phyloP scores from a whole-genome alignment of 2,113 vertebrate genomes.

The Chlamydotis undulata region DNA sequence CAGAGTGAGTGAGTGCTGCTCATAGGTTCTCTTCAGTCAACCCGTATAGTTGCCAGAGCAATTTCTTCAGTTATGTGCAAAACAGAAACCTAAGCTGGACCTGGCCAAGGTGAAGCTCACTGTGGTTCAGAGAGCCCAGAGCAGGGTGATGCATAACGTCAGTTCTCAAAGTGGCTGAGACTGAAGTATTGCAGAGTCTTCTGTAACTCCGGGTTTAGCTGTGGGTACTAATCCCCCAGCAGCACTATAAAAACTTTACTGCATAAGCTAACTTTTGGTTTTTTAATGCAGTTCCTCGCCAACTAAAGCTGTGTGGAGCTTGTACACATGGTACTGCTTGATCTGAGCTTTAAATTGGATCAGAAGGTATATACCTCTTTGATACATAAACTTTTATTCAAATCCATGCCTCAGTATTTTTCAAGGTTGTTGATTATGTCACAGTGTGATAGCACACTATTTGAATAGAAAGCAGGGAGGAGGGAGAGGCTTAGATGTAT shows the following conservation, averaged over 20 bases:
- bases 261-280: neutral
- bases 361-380: neutral
- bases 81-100: neutral
- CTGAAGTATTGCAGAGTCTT: neutral
- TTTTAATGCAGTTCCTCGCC: neutral
- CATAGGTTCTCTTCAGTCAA: neutral
- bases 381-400: neutral
- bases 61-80: neutral
- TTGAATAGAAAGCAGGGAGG: neutral
- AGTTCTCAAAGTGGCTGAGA: neutral
- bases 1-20: neutral
- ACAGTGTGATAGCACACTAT: neutral
- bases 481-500: neutral
- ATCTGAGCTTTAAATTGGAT: constrained; percentile 14
- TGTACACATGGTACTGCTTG: neutral
- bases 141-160: accelerated
- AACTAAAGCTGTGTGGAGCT: neutral
- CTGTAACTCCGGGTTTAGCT: neutral
- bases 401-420: neutral
- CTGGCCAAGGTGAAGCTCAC: neutral
- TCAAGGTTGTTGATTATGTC: constrained; percentile 45
- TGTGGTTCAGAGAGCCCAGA: neutral
- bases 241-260: neutral
- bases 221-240: neutral
- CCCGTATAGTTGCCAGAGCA: neutral